Percentiles rank a stretch among this genome's conserved stretches.
phyloP scores from a whole-genome alignment of 92 coral and sea anemone species.

The Phymanthus crucifer region DNA sequence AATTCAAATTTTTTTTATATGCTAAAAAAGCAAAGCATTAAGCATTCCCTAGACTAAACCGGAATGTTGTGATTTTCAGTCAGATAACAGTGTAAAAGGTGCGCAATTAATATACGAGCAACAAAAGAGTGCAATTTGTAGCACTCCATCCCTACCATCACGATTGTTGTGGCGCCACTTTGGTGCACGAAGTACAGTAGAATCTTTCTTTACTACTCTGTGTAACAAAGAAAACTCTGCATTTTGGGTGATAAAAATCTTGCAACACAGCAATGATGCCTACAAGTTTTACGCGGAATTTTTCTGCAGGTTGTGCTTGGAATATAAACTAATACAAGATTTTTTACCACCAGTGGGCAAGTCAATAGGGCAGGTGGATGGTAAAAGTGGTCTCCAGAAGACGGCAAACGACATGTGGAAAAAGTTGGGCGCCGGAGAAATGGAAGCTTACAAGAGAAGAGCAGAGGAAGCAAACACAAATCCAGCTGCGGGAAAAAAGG shows the following conservation, averaged over 20 bases:
- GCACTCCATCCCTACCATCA: neutral
- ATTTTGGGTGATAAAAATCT: neutral
- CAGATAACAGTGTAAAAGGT: neutral
- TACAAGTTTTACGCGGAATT: neutral
- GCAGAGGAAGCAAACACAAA: slow-evolving; percentile 22
- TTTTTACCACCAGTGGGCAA: slow-evolving; percentile 10
- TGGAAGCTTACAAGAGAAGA: neutral
- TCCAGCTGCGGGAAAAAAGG: slow-evolving; percentile 14
- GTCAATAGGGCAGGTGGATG: slow-evolving; percentile 9
- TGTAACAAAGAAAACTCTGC: neutral
- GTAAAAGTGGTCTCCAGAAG: slow-evolving; percentile 11
- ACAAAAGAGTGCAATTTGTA: neutral
- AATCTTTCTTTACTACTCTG: no score
- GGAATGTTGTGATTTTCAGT: neutral
- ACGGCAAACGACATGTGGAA: slow-evolving; percentile 20
- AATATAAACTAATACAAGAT: neutral
- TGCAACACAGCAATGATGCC: neutral
- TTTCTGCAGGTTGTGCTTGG: neutral
- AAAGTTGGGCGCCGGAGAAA: neutral
- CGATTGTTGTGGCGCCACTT: neutral
- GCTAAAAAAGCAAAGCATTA: neutral
- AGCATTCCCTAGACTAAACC: neutral
- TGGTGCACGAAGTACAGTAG: no score
- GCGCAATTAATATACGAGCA: neutral
- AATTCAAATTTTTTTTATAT: no score